These are phyloP conservation scores for Euzophera pinguis DNA, from an alignment of 2,888 invertebrate genomes.

Conservation along the genomic window DNA sequence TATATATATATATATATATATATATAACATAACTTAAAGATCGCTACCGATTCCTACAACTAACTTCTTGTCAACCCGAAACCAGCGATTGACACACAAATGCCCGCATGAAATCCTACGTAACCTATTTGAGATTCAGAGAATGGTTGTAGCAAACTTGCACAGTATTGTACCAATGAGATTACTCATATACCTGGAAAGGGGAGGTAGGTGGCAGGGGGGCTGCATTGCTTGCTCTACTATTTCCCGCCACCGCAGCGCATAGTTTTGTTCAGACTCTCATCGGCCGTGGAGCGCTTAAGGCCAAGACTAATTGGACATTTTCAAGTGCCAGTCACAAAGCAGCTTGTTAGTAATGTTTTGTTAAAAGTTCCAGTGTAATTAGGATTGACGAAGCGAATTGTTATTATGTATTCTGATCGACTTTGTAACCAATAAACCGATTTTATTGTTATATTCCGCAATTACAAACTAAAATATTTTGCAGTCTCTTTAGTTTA, in stretches of 20 bases:
- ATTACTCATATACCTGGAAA: constrained; percentile 56
- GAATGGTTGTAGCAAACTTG: constrained; percentile 33
- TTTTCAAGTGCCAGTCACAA: constrained; percentile 44
- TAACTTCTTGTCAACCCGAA: not conserved
- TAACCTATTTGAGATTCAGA: constrained; percentile 34
- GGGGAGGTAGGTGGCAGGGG: constrained; percentile 27
- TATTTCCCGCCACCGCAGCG: constrained; percentile 62
- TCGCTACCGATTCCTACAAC: not conserved
- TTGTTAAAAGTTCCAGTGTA: constrained; percentile 1
- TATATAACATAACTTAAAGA: no score
- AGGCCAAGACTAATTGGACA: constrained; percentile 63
- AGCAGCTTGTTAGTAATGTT: constrained; percentile 11
- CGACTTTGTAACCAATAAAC: no score
- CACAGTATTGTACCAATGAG: constrained; percentile 55
- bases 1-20: no score
- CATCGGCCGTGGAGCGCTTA: constrained; percentile 59
- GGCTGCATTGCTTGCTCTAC: constrained; percentile 52
- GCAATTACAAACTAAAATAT: no score
- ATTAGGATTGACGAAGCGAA: not conserved
- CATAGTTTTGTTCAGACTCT: constrained; percentile 71
- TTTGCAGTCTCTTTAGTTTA: no score
- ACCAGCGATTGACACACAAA: constrained; percentile 10
- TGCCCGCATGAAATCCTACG: constrained; percentile 16
- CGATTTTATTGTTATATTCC: no score
- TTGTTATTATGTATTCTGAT: not conserved